Evolutionary conservation across 2,113 vertebrate species (phyloP), one percentile per base, ranked within the genome.

Genomic region (Enhydra lutris): DNA sequence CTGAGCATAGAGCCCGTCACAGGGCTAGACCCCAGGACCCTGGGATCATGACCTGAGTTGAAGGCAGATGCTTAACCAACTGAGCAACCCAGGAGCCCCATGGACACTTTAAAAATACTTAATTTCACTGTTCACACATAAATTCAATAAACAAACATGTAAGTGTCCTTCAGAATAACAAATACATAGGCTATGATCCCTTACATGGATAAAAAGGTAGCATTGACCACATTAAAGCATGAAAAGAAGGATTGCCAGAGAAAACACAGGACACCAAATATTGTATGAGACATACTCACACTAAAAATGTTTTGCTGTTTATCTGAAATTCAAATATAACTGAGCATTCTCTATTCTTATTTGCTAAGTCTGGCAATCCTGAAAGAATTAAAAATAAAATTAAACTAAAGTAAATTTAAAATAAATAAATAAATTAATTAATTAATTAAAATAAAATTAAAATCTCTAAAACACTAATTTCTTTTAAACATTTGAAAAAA

Each of bases 391-490:
- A 81, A 65, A 83, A 84, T 59, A 55, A 92, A 79, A 76, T 84
- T 34, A 94, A 69, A 89, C 82, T 92, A 50, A 81, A 65, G 82
- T 34, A 92, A 69, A 89, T 86, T 92, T 42, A 81, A 65, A 86
- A 84, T 59, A 61, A 92, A n/a, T n/a, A n/a, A 79, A 74, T 84
- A 14, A 50, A 50, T 14, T 15, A 50, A 50, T 14, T 50, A 15
- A 50, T 14, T 52, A 52, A 52, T 4, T 52, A 52, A 52, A 50
- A 15, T 92, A 57, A 81, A 65, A 86, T 80, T 59, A 61, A 92
- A 79, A 76, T 84, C 73, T 34, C 26, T 45, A 47, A 55, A 42
- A 61, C 21, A 2, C n/a, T 69, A 42, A 23, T n/a, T 73, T 61
- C 57, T 84, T 34, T 61, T 45, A 59, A 88, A 61, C n/a, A 89